These are phyloP conservation scores for Prionailurus bengalensis DNA, from an alignment of 2,113 vertebrate genomes.

Conservation along the genomic window DNA sequence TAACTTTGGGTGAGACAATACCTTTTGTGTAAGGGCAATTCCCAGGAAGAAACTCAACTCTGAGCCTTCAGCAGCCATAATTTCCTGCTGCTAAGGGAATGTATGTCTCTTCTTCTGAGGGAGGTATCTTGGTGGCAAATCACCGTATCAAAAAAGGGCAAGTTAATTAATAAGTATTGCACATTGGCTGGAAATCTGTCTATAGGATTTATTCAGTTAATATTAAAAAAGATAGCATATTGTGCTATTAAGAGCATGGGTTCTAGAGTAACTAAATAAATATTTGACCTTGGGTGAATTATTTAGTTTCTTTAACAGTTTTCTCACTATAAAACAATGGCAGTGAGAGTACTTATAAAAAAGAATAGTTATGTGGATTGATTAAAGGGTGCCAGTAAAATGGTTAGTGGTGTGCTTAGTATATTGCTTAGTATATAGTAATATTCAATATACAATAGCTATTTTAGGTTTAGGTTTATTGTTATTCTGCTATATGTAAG, in stretches of 20 bases:
- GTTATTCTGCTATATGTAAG: neutral
- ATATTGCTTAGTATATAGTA: neutral
- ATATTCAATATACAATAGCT: neutral
- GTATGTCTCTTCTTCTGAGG: neutral
- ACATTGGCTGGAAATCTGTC: neutral
- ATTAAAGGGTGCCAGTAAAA: neutral
- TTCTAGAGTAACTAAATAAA: neutral
- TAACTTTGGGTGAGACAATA: neutral
- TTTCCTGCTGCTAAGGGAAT: neutral
- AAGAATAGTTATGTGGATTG: neutral
- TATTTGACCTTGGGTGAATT: neutral
- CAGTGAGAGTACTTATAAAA: neutral
- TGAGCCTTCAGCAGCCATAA: neutral
- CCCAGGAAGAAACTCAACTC: neutral
- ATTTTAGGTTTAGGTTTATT: neutral
- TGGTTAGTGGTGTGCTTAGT: neutral
- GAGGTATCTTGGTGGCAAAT: neutral
- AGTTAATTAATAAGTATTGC: neutral
- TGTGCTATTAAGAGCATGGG: neutral
- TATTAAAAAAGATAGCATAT: neutral
- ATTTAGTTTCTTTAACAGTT: neutral
- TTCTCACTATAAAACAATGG: neutral
- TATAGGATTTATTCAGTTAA: neutral
- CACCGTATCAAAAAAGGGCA: neutral
- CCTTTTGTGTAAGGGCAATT: neutral